A percentile compares a stretch with the other conserved stretches of the same genome.
Conservation (phyloP, 2,888 invertebrate species). For the Marronus borbonicus region DNA sequence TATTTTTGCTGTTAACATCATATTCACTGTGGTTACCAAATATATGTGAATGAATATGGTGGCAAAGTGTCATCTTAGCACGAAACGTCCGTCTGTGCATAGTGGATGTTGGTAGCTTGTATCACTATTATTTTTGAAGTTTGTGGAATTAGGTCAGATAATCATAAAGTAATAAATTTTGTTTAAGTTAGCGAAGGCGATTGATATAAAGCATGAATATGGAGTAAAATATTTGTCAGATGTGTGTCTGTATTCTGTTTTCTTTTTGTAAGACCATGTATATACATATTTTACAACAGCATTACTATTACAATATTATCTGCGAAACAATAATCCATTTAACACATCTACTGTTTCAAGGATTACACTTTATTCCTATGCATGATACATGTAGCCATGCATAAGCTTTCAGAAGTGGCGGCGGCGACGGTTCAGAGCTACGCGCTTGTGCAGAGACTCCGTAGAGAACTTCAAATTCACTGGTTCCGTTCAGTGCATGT, state of each 20-base stretch:
- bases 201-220: too few relatives aligned
- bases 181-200: too few relatives aligned
- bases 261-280: not conserved
- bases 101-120: too few relatives aligned
- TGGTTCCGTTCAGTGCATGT: slow-evolving; percentile 51
- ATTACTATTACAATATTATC: not conserved
- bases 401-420: slow-evolving; percentile 16
- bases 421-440: not conserved
- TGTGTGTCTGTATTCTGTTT: not conserved
- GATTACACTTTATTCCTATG: slow-evolving; percentile 22
- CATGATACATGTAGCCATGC: slow-evolving; percentile 20
- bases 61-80: too few relatives aligned
- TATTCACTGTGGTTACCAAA: too few relatives aligned
- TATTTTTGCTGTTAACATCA: too few relatives aligned
- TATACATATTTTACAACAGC: not conserved
- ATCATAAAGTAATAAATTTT: too few relatives aligned
- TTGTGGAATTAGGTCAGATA: too few relatives aligned
- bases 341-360: slow-evolving; percentile 10
- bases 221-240: not conserved
- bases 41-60: too few relatives aligned
- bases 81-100: too few relatives aligned
- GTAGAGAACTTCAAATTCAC: slow-evolving; percentile 47
- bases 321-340: slow-evolving; percentile 18
- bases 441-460: slow-evolving; percentile 48
- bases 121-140: too few relatives aligned